Conservation (phyloP, 2,113 vertebrate genomes). For the Murina feae region DNA sequence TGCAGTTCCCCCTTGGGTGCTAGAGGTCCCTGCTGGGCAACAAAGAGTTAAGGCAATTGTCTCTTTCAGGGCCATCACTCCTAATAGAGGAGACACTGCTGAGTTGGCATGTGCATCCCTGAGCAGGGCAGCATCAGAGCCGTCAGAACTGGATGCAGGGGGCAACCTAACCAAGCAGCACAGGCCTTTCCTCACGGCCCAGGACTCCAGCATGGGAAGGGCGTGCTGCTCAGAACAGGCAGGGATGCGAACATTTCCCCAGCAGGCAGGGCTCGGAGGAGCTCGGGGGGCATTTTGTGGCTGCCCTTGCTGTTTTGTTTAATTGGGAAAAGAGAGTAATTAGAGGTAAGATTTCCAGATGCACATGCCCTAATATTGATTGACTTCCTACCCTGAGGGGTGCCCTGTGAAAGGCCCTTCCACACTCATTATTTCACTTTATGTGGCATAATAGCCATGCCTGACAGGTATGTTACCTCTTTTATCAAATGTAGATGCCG, state of each 20-base stretch:
- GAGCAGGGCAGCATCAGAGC: not conserved
- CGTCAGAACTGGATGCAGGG: not conserved
- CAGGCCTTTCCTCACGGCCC: not conserved
- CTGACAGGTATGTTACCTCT: not conserved
- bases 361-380: not conserved
- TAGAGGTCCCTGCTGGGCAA: not conserved
- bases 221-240: not conserved
- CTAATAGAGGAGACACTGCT: not conserved
- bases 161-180: not conserved
- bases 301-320: not conserved
- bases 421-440: not conserved
- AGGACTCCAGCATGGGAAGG: not conserved
- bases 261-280: not conserved
- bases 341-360: not conserved
- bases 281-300: not conserved
- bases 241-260: not conserved
- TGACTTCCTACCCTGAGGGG: not conserved
- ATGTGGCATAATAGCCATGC: not conserved
- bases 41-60: not conserved
- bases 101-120: not conserved
- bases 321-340: constrained; percentile 15
- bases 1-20: not conserved
- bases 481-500: not conserved
- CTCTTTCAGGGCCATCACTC: not conserved
- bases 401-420: not conserved